These are phyloP conservation scores for Saxidomus purpurata DNA, from an alignment of 1,140 invertebrate species.

Conservation along the genomic window DNA sequence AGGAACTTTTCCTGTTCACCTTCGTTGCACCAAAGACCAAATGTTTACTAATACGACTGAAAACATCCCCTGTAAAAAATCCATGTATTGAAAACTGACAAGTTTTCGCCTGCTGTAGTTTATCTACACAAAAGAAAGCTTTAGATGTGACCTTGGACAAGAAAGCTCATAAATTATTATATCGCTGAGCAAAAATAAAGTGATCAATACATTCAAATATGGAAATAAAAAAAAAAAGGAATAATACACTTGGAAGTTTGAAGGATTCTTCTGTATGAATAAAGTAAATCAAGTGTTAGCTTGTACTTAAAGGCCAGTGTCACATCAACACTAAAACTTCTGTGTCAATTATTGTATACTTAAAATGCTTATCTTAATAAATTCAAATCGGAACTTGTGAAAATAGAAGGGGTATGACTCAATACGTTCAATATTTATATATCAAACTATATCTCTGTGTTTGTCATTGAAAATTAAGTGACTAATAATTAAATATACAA, in stretches of 20 bases:
- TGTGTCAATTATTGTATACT: not conserved
- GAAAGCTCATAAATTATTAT: too few species aligned
- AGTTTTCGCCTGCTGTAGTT: not conserved
- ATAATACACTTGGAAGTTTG: too few species aligned
- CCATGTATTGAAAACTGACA: not conserved
- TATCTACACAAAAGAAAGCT: too few species aligned
- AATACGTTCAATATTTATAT: not conserved
- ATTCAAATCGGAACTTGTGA: constrained; percentile 3
- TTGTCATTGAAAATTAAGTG: not conserved
- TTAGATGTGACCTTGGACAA: too few species aligned
- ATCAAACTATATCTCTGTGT: not conserved
- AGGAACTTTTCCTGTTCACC: too few species aligned
- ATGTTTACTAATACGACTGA: too few species aligned
- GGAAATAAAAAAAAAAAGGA: not conserved
- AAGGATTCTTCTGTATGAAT: not conserved
- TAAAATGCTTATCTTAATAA: not conserved
- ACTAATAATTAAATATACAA: not conserved
- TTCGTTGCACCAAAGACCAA: too few species aligned
- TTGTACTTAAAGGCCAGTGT: not conserved
- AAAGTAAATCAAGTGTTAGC: not conserved
- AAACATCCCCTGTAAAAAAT: too few species aligned
- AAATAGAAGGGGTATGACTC: not conserved
- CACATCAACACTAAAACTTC: not conserved
- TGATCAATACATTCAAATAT: not conserved
- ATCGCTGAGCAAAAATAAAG: not conserved